Conservation (phyloP, 2,888 invertebrate species). For the Xestoiulus laeticollis region DNA sequence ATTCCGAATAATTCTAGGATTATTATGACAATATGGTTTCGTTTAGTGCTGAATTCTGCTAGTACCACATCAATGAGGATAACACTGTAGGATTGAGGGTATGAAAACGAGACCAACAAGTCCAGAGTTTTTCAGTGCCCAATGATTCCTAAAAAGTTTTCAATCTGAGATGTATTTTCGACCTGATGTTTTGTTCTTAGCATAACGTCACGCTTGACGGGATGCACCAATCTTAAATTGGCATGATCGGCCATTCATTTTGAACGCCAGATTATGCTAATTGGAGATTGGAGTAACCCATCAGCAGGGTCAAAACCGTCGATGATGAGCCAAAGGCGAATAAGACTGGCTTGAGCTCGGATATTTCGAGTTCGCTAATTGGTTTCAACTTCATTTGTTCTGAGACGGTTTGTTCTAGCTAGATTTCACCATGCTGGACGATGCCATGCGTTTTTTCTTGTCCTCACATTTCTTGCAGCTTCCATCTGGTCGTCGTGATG, state of each 20-base stretch:
- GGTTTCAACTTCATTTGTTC: neutral
- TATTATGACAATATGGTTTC: neutral
- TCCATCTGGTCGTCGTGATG: neutral
- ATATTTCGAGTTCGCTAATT: neutral
- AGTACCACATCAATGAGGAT: neutral
- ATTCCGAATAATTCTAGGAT: no score
- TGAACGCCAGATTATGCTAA: neutral
- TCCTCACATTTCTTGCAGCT: neutral
- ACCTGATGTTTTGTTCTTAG: neutral
- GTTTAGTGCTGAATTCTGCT: neutral
- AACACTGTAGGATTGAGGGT: neutral
- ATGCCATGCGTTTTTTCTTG: neutral
- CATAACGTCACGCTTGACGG: neutral
- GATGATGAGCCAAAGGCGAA: conserved; percentile 40
- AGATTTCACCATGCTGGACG: neutral
- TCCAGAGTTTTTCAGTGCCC: neutral
- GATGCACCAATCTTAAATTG: neutral
- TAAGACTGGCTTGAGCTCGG: conserved; percentile 20
- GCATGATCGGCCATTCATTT: neutral
- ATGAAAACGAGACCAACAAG: neutral
- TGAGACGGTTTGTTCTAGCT: neutral
- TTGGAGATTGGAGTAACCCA: neutral
- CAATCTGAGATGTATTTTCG: conserved; percentile 11
- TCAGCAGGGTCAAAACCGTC: neutral
- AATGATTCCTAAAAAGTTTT: conserved; percentile 38